Evolutionary conservation across 2,113 vertebrate species (phyloP).

Genomic region (Pachypanchax playfairii): DNA sequence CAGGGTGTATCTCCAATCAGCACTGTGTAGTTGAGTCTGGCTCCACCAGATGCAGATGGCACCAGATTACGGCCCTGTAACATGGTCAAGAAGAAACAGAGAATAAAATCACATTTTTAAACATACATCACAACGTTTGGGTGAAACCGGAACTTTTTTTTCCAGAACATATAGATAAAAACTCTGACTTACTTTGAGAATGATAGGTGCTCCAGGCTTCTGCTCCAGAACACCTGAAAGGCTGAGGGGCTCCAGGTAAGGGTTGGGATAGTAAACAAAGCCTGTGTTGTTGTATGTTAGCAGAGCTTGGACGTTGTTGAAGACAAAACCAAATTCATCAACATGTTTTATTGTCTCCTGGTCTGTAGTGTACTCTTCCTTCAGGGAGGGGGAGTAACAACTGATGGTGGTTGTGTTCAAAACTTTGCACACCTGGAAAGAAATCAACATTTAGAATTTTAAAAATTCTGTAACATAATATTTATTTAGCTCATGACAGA

Average conservation of each 20-base stretch:
- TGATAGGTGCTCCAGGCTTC: constrained; percentile 95
- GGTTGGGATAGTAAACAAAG: constrained; percentile 96
- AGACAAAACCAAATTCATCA: constrained; percentile 96
- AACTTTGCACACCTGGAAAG: constrained; percentile 87
- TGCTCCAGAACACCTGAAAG: constrained; percentile 90
- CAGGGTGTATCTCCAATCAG: constrained; percentile 93
- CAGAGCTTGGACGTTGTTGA: constrained; percentile 95
- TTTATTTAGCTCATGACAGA: constrained; percentile 47
- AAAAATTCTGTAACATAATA: constrained; percentile 11
- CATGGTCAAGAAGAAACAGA: constrained; percentile 1
- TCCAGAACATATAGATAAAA: no score
- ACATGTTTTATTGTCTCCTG: constrained; percentile 88
- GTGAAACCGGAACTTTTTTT: no score
- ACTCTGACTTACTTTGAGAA: constrained; percentile 89
- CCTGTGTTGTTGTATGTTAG: constrained; percentile 94
- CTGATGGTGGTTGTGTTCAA: constrained; percentile 90
- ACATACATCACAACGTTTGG: no score
- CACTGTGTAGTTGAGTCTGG: constrained; percentile 95
- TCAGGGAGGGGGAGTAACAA: constrained; percentile 90
- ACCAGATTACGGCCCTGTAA: constrained; percentile 94
- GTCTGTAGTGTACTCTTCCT: constrained; percentile 81
- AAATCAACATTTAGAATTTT: no score
- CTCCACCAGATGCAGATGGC: constrained; percentile 90
- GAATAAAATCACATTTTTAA: constrained; percentile 8
- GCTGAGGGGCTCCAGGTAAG: constrained; percentile 94